A percentile compares a stretch with the other conserved stretches of the same genome.
Conservation (phyloP, 2,888 invertebrate genomes). For the Gnatocerus cornutus region DNA sequence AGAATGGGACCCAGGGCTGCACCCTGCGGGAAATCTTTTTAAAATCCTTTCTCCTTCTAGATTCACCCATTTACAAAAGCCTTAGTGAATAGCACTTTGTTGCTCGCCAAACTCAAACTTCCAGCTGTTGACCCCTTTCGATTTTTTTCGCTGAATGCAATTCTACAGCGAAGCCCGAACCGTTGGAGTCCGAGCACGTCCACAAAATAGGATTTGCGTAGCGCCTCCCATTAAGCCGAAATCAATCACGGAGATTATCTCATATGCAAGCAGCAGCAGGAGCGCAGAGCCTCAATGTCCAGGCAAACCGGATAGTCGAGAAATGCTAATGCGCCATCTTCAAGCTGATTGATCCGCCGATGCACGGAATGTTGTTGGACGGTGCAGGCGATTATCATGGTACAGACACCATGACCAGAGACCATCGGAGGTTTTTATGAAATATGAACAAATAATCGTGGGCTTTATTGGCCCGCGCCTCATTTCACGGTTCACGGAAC, state of each 20-base stretch:
- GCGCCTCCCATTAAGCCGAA: slow-evolving; percentile 48
- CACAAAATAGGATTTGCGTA: slow-evolving; percentile 38
- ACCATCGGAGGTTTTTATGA: slow-evolving; percentile 20
- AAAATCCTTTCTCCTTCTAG: no score
- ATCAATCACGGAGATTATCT: slow-evolving; percentile 51
- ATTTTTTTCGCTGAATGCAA: slow-evolving; percentile 3
- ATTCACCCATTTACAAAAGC: no score
- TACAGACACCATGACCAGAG: slow-evolving; percentile 37
- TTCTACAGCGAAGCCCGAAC: slow-evolving; percentile 18
- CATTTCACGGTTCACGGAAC: slow-evolving; percentile 25
- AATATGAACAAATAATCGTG: slow-evolving; percentile 35
- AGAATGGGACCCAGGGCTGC: no score
- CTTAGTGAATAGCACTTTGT: no score
- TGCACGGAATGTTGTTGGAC: slow-evolving; percentile 49
- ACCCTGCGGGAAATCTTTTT: no score
- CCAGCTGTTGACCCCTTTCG: not conserved
- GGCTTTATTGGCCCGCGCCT: slow-evolving; percentile 19
- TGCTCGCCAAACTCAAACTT: no score
- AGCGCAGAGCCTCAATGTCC: slow-evolving; percentile 32
- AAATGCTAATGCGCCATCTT: slow-evolving; percentile 51
- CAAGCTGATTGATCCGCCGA: slow-evolving; percentile 50
- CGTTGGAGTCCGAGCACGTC: slow-evolving; percentile 3
- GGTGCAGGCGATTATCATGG: slow-evolving; percentile 38
- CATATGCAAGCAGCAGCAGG: slow-evolving; percentile 48
- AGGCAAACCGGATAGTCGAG: slow-evolving; percentile 50